Base-by-base conservation (phyloP, 2,797 vertebrate species). In the Salmo trutta region DNA sequence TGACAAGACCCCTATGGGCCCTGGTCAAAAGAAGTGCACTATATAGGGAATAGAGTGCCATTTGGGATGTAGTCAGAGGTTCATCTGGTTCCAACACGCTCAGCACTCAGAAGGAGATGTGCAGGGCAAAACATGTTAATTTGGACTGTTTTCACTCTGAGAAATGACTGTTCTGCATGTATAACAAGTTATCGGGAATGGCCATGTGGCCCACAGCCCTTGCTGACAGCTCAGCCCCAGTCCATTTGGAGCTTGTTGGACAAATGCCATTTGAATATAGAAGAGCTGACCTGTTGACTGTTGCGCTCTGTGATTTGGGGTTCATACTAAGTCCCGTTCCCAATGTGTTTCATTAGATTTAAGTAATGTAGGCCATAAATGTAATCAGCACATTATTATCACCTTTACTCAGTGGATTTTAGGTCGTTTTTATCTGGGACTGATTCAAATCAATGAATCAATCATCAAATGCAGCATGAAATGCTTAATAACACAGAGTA, bases 391-490 rank as follows among this genome's bases (percentile, higher is more conserved):
- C 8, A 6, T 59, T 21, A 59, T 59, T 19, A 59, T 59, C 56
- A 21, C 56, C 56, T 59, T 59, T 59, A 59, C 16, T 21, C 4
- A 16, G 10, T 66, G 21, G 4, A 10, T 66, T 24, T 1, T 12
- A 29, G 6, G 12, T 31, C 4, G 27, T 27, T 66, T 59, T 2
- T 19, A 8, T 19, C 56, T 59, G 56, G 4, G 17, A 59, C 56
- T 59, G 56, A 59, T 59, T 59, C n/a, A 59, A 21, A 59, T 59
- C 5, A 21, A 19, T 14, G 41, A 10, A 47, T 47, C 41, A 78
- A 56, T 65, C 59, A 80, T 79, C 81, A 71, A 68, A 77, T 47
- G 68, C 33, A 62, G 75, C 24, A 19, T 62, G 54, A 56, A 69
- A 66, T 10, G 75, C 51, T 16, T 17, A 24, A 41, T 73, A 73